These are phyloP conservation scores for Xestia xanthographa DNA, from an alignment of 2,888 invertebrate species.

Conservation along the genomic window DNA sequence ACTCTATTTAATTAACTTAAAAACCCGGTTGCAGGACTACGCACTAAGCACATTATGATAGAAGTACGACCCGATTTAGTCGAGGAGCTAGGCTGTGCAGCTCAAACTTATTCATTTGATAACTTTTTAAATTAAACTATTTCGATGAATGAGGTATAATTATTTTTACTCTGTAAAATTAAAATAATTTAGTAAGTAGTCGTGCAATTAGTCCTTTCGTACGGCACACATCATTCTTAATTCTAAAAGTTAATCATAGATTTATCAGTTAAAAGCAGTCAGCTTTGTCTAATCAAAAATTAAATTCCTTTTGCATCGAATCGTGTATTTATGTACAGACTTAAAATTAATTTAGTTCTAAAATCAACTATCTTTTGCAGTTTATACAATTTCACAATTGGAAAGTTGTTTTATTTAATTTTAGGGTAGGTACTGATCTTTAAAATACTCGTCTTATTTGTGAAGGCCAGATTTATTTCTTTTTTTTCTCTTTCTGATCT, in stretches of 20 bases:
- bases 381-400: slow-evolving; percentile 25
- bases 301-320: slow-evolving; percentile 87
- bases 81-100: not conserved
- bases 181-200: not conserved
- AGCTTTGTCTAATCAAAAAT: slow-evolving; percentile 72
- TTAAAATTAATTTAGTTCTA: slow-evolving; percentile 63
- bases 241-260: slow-evolving; percentile 29
- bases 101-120: not conserved
- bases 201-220: not conserved
- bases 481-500: not conserved
- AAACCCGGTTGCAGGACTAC: not conserved
- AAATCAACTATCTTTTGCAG: slow-evolving; percentile 3
- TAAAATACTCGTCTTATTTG: not conserved
- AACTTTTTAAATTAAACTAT: not conserved
- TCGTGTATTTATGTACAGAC: slow-evolving; percentile 75
- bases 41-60: not conserved
- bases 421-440: slow-evolving; percentile 8
- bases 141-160: too few species aligned
- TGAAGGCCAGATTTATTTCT: not conserved
- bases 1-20: not conserved
- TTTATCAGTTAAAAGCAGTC: slow-evolving; percentile 54
- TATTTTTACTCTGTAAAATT: not conserved
- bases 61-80: not conserved
- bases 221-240: slow-evolving; percentile 18
- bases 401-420: not conserved